A percentile compares a stretch with the other conserved stretches of the same genome.
Conservation (phyloP, 2,797 vertebrate species). For the Darevskia mixta region DNA sequence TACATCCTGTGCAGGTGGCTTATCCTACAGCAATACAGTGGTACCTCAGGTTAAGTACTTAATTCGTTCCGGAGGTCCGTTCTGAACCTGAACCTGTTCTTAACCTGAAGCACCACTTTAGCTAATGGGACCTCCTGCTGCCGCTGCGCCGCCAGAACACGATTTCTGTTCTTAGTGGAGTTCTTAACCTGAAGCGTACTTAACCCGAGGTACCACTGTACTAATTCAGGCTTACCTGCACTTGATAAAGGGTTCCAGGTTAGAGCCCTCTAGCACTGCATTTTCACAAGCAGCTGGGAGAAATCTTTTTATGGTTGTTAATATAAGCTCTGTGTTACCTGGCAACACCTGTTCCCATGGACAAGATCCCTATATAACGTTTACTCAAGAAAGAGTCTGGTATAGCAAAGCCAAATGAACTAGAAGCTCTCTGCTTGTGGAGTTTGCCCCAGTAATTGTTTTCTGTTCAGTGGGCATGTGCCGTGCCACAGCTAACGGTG, state of each 20-base stretch:
- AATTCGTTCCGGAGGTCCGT: no score
- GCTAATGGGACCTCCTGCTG: no score
- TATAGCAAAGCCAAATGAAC: neutral
- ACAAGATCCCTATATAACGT: neutral
- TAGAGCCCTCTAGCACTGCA: neutral
- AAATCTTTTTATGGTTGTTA: neutral
- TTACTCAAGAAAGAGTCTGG: neutral
- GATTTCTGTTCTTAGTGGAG: no score
- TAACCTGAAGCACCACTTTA: no score
- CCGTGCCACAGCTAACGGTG: no score
- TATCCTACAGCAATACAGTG: neutral
- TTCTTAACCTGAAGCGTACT: no score
- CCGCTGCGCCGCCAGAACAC: no score
- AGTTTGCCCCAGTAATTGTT: neutral
- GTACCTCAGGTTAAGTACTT: no score
- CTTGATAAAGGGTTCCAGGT: neutral
- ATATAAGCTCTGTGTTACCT: neutral
- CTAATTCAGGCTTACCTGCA: neutral
- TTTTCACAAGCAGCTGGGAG: neutral
- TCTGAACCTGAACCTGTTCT: no score
- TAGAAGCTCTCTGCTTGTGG: neutral
- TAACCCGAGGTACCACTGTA: no score
- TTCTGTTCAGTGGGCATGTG: neutral
- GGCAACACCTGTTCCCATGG: neutral
- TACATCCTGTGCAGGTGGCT: neutral